phyloP scores from a whole-genome alignment of 2,888 invertebrate species.

The Xestia sexstrigata region DNA sequence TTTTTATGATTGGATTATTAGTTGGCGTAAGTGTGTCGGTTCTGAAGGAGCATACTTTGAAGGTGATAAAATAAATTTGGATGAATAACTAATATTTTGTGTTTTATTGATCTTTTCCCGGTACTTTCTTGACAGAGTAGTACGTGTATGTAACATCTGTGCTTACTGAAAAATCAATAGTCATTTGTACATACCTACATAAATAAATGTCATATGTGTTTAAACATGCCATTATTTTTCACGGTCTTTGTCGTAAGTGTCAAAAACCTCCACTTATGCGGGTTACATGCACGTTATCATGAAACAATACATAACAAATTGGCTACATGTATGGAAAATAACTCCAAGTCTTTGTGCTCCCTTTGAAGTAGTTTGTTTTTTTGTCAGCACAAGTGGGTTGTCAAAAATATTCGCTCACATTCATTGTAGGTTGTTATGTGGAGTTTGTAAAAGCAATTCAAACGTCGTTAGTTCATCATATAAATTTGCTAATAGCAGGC shows the following conservation, averaged over 20 bases:
- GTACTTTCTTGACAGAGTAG: too few species aligned
- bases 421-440: constrained; percentile 54
- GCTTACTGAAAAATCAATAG: constrained; percentile 57
- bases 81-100: too few species aligned
- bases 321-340: constrained; percentile 56
- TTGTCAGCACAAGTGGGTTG: constrained; percentile 36
- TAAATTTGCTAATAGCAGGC: constrained; percentile 87
- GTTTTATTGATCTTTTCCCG: too few species aligned
- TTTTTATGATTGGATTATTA: too few species aligned
- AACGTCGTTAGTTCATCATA: constrained; percentile 77
- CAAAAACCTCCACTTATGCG: constrained; percentile 80
- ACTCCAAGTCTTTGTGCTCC: constrained; percentile 43
- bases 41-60: too few species aligned
- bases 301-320: constrained; percentile 65
- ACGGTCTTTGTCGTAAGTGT: constrained; percentile 74
- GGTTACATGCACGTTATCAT: constrained; percentile 74
- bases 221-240: constrained; percentile 64
- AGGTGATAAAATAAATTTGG: too few species aligned
- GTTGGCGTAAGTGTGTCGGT: too few species aligned
- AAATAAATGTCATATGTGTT: constrained; percentile 57
- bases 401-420: constrained; percentile 45
- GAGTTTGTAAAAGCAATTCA: constrained; percentile 74
- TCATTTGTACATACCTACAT: constrained; percentile 47
- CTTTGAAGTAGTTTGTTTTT: constrained; percentile 43
- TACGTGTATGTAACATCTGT: constrained; percentile 38